Percentiles rank a stretch among this genome's conserved stretches.
These are phyloP conservation scores for Myiothlypis chrysogaster DNA, from an alignment of 2,797 vertebrate species.

Conservation along the genomic window DNA sequence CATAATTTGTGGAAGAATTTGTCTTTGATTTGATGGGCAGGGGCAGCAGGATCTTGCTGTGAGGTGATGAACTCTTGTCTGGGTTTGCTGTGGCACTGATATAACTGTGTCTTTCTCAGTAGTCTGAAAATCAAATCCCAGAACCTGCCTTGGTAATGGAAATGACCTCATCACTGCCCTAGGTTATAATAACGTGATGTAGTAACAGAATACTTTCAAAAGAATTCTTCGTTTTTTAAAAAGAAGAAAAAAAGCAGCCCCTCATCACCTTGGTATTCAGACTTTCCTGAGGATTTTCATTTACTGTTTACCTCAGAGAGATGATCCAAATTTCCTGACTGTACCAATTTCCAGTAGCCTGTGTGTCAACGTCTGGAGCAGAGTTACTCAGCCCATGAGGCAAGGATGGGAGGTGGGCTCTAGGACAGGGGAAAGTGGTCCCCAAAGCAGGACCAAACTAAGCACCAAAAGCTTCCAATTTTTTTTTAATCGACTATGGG, in stretches of 20 bases:
- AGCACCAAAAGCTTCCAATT: not conserved
- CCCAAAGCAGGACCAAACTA: not conserved
- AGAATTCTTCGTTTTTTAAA: not conserved
- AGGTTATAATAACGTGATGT: slow-evolving; percentile 27
- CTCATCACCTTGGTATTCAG: not conserved
- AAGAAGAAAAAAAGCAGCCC: not conserved
- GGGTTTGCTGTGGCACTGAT: not conserved
- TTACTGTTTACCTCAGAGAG: slow-evolving; percentile 45
- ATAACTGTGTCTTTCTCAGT: not conserved
- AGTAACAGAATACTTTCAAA: slow-evolving; percentile 14
- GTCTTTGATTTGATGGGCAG: not conserved
- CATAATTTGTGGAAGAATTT: not conserved
- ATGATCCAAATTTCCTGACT: slow-evolving; percentile 34
- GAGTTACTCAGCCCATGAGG: slow-evolving; percentile 27
- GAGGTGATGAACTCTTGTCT: not conserved
- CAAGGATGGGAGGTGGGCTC: not conserved
- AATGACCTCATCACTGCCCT: slow-evolving; percentile 29
- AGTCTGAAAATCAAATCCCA: slow-evolving; percentile 35
- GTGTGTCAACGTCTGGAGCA: slow-evolving; percentile 46
- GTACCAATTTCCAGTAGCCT: slow-evolving; percentile 19
- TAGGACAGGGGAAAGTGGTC: not conserved
- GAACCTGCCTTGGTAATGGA: slow-evolving; percentile 37
- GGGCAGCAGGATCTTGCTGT: not conserved
- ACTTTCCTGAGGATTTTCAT: slow-evolving; percentile 53
- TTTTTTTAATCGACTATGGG: not conserved